Percentiles rank a stretch among this genome's conserved stretches.
phyloP scores from a whole-genome alignment of 2,797 vertebrate genomes.

The Lindbergichthys nudifrons region DNA sequence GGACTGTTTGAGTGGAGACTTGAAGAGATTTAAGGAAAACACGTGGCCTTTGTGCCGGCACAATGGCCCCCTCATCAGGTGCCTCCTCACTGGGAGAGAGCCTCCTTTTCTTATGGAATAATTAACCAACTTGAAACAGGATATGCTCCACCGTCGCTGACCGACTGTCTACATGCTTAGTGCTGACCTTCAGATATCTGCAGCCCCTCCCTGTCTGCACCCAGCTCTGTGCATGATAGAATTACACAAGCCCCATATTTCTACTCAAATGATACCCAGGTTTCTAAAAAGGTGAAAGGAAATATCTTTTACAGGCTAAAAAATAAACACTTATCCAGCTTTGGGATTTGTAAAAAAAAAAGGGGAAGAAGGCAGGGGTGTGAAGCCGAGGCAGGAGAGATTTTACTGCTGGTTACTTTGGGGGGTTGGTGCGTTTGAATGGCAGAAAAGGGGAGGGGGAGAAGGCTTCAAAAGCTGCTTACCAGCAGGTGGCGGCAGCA shows the following conservation, averaged over 20 bases:
- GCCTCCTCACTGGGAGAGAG: conserved; percentile 53
- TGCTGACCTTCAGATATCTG: conserved; percentile 55
- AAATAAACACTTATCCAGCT: conserved; percentile 71
- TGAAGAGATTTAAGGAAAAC: conserved; percentile 58
- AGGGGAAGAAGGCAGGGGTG: conserved; percentile 29
- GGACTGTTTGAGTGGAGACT: conserved; percentile 53
- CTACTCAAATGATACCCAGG: conserved; percentile 50
- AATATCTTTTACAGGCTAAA: conserved; percentile 73
- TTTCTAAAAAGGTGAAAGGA: conserved; percentile 74
- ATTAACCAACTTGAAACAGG: conserved; percentile 51
- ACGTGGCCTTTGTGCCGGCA: conserved; percentile 67
- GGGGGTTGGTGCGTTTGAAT: conserved; percentile 77
- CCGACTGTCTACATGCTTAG: conserved; percentile 17
- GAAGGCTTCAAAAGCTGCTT: conserved; percentile 85
- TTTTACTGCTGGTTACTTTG: conserved; percentile 75
- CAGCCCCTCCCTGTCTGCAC: conserved; percentile 23
- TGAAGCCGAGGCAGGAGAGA: conserved; percentile 52
- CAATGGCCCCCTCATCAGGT: conserved; percentile 65
- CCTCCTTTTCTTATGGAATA: conserved; percentile 50
- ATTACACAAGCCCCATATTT: conserved; percentile 65
- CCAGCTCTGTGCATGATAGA: conserved; percentile 53
- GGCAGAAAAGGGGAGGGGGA: conserved; percentile 72
- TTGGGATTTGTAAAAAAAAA: conserved; percentile 58
- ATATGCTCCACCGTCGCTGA: conserved; percentile 41
- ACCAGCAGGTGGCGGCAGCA: conserved; percentile 92